Evolutionary conservation across 2,888 invertebrate genomes (phyloP), one percentile per base, ranked within the genome.

Genomic region (Mechanitis mazaeus): DNA sequence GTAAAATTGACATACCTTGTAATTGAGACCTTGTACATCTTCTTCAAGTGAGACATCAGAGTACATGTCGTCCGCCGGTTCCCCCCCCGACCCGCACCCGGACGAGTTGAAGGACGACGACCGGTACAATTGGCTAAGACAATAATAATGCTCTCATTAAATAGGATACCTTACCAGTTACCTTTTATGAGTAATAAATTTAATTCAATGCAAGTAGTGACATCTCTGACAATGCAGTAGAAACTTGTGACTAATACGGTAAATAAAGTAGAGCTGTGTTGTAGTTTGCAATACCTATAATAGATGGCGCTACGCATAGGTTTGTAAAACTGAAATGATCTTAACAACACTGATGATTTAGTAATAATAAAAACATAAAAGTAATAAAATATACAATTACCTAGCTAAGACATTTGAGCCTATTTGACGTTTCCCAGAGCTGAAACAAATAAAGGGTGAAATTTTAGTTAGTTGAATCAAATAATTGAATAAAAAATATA

Each of bases 41-140:
- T 98, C 97, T 83, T 96, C 95, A 71, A 97, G 90, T 71, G 96
- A 96, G 61, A 96, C 96, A 91, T 98, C 97, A 71, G 97, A 97
- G 91, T 96, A 97, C 94, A 97, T 96, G 89, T 97, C 97, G 92
- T 97, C 97, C 62, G 95, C 95, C 77, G 95, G 95, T 88, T 97
- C 96, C 86, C 96, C 96, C 79, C 94, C 96, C 72, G 97, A 97
- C 81, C 96, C 96, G 83, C 96, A 94, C 71, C 97, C 96, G 64
- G 96, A 96, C 75, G 96, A 96, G 91, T 96, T 96, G 90, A 97
- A 97, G 88, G 96, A 96, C 81, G 96, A 96, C 83, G 96, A 96
- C 83, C 97, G 94, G 91, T 96, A 96, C 78, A 97, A 92, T 91
- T 96, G 96, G 91, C 96, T 96, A 91, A 69, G 94, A 81, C 81